Percentiles rank a stretch among this genome's conserved stretches.
phyloP scores from a whole-genome alignment of 2,113 vertebrate genomes.

The Ardeotis arabs region DNA sequence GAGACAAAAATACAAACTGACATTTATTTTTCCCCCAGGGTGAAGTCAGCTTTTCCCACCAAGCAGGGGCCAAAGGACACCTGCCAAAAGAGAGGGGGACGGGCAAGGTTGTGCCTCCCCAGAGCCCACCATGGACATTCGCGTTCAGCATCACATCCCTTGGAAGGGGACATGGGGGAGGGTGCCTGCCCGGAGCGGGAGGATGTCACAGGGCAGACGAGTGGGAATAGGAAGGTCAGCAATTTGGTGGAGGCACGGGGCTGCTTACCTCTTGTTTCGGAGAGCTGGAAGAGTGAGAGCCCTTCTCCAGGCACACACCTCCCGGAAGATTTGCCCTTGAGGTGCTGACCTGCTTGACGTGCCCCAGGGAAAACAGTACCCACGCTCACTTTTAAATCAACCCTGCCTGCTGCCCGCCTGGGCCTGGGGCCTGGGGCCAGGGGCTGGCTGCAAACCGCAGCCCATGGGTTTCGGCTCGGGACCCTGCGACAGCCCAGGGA shows the following conservation, averaged over 20 bases:
- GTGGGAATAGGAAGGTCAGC: neutral
- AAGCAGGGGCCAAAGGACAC: fast-evolving
- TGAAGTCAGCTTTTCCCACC: neutral
- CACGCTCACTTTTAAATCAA: neutral
- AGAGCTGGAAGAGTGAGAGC: neutral
- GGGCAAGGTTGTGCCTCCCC: neutral
- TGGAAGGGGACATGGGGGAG: neutral
- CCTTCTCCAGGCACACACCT: neutral
- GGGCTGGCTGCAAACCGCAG: neutral
- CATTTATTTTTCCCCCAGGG: neutral
- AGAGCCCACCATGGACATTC: neutral
- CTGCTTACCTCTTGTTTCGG: neutral
- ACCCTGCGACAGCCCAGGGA: neutral
- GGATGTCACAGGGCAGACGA: neutral
- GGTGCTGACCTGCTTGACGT: neutral
- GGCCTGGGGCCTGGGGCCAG: fast-evolving
- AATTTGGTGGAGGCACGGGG: neutral
- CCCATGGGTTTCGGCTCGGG: neutral
- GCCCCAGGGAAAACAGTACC: neutral
- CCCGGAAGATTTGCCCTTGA: neutral
- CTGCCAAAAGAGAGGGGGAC: neutral
- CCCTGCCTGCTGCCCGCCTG: neutral
- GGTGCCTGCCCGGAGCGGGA: neutral
- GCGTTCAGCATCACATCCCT: neutral
- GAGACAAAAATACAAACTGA: neutral